Base-by-base conservation (phyloP, 2,888 invertebrate species). In the Cataglyphis cursor region DNA sequence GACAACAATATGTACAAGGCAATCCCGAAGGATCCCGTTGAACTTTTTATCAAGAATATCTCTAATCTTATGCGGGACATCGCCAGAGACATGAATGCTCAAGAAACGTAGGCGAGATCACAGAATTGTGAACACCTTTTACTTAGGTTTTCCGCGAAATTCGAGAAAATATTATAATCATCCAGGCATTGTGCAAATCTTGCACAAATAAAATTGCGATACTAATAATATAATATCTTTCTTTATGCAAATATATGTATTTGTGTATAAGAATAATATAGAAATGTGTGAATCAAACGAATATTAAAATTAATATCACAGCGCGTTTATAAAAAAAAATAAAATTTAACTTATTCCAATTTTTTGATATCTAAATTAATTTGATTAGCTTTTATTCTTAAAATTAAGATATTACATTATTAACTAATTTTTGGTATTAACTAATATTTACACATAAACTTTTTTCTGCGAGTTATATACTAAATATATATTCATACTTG, bases 1-100 rank as follows among this genome's bases (percentile, higher is more conserved):
- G 28, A 57, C 76, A 78, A 57, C 66, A n/a, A 38, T 57, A 28
- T 15, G 21, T 70, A 70, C 24, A 74, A 21, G 28, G 28, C 9
- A 68, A 21, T 41, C 15, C 41, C 15, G 31, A 28, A 21, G 57
- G 18, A 31, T 54, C 35, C 35, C 57, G 57, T 59, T 70, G 31
- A 44, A 57, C 44, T 10, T 57, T 66, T 76, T 78, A 78, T 78
- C 70, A 70, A 21, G 21, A 31, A 70, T 78, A 78, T 70, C 57
- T 78, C 41, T 70, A 70, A 78, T 78, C 31, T 57, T 21, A 38
- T 12, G 28, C 57, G 28, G 18, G 31, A 66, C 54, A 41, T 31
- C 21, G 41, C 12, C n/a, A 3, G 21, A 44, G 31, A 78, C 31
- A 28, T 57, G 41, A 76, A 66, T 65, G 65, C 15, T 9, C 31